phyloP scores from a whole-genome alignment of 2,113 vertebrate genomes.

The Abramis brama region DNA sequence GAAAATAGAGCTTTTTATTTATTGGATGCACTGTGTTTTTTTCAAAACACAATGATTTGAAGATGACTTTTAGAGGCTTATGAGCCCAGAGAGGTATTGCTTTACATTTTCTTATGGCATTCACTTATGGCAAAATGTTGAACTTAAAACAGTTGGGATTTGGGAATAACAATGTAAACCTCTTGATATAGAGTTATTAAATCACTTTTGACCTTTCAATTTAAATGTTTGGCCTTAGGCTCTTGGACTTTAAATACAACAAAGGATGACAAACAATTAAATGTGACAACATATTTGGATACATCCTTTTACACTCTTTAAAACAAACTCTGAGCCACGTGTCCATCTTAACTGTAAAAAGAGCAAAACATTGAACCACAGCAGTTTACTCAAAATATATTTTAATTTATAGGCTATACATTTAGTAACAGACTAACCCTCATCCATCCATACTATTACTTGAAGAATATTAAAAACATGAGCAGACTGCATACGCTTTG shows the following conservation, averaged over 20 bases:
- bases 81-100: background rate
- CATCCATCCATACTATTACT: background rate
- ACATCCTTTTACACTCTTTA: background rate
- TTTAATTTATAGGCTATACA: background rate
- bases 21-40: background rate
- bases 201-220: background rate
- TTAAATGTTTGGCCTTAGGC: background rate
- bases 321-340: conserved; percentile 5
- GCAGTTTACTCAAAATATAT: background rate
- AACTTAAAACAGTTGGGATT: background rate
- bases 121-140: background rate
- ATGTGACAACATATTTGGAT: background rate
- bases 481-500: background rate
- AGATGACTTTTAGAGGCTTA: conserved; percentile 5
- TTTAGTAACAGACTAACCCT: background rate
- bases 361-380: background rate
- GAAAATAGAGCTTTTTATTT: conserved; percentile 10
- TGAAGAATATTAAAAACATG: background rate
- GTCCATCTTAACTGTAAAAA: background rate
- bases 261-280: background rate
- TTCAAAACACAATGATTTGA: background rate
- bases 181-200: no score
- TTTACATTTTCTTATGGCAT: background rate
- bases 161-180: background rate
- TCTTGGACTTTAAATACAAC: background rate